Evolutionary conservation across 2,797 vertebrate genomes (phyloP).

Genomic region (Loris lydekkerianus): DNA sequence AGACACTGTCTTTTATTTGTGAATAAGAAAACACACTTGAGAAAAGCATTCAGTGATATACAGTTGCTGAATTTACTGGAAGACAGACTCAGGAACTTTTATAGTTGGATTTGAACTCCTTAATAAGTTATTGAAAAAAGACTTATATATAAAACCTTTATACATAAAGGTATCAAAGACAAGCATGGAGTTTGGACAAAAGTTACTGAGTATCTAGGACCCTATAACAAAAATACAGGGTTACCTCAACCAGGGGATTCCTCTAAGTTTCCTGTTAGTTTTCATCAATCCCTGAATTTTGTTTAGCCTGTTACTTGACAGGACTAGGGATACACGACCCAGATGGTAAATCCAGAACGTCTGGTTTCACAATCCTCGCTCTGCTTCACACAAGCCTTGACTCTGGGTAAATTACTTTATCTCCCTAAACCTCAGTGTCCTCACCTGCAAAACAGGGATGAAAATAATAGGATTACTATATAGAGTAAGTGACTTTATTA

Average conservation of each 20-base stretch:
- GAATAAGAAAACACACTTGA: neutral
- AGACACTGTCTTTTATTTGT: neutral
- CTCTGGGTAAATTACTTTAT: neutral
- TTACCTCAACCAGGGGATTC: neutral
- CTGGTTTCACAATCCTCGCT: neutral
- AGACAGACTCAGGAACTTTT: neutral
- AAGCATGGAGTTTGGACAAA: neutral
- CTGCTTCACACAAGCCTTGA: neutral
- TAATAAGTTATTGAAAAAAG: conserved; percentile 27
- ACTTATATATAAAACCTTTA: neutral
- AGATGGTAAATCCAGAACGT: neutral
- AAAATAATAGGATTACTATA: neutral
- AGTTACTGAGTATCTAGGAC: neutral
- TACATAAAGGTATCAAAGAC: conserved; percentile 25
- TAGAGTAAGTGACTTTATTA: neutral
- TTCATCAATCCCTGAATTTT: neutral
- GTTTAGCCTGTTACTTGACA: neutral
- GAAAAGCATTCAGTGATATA: neutral
- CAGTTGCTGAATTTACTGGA: neutral
- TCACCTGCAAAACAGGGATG: neutral
- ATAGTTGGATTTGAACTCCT: conserved; percentile 3
- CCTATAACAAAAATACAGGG: neutral
- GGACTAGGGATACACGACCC: neutral
- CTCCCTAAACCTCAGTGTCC: neutral
- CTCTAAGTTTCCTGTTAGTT: neutral